Conservation (phyloP, 2,888 invertebrate species). For the Drosophila formosana region DNA sequence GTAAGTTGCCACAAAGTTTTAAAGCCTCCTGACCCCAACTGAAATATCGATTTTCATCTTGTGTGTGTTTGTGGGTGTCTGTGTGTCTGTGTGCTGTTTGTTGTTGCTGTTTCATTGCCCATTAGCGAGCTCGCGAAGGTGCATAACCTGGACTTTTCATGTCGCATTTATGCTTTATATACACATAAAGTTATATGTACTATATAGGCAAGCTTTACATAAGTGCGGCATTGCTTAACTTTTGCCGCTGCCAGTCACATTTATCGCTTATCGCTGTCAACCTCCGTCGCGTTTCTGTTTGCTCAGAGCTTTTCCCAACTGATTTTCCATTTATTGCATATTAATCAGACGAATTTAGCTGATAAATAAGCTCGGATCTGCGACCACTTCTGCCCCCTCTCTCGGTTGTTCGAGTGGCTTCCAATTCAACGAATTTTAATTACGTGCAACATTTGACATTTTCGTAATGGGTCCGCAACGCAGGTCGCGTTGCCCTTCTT, state of each 20-base stretch:
- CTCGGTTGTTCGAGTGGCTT: slow-evolving; percentile 35
- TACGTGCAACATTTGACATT: slow-evolving; percentile 71
- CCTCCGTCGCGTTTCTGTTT: slow-evolving; percentile 48
- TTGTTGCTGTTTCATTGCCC: slow-evolving; percentile 29
- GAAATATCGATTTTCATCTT: slow-evolving; percentile 68
- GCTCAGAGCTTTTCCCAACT: slow-evolving; percentile 29
- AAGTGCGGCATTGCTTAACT: slow-evolving; percentile 50
- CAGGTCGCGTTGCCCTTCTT: slow-evolving; percentile 12
- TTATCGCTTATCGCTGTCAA: slow-evolving; percentile 54
- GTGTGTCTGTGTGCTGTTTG: slow-evolving; percentile 12
- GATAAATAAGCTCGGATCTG: slow-evolving; percentile 28
- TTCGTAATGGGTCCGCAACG: slow-evolving; percentile 12
- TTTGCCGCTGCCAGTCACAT: slow-evolving; percentile 30
- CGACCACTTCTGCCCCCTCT: background rate
- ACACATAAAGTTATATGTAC: slow-evolving; percentile 22
- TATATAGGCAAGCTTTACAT: slow-evolving; percentile 26
- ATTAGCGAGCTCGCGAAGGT: slow-evolving; percentile 57
- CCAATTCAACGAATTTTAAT: slow-evolving; percentile 75
- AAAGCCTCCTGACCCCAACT: slow-evolving; percentile 38
- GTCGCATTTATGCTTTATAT: slow-evolving; percentile 7
- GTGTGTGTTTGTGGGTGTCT: background rate
- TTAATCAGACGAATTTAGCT: slow-evolving; percentile 58
- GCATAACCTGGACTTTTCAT: slow-evolving; percentile 15
- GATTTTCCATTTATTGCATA: slow-evolving; percentile 51
- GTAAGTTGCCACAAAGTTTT: slow-evolving; percentile 44